Base-by-base conservation (phyloP, 2,888 invertebrate species). In the Horisme vitalbata region DNA sequence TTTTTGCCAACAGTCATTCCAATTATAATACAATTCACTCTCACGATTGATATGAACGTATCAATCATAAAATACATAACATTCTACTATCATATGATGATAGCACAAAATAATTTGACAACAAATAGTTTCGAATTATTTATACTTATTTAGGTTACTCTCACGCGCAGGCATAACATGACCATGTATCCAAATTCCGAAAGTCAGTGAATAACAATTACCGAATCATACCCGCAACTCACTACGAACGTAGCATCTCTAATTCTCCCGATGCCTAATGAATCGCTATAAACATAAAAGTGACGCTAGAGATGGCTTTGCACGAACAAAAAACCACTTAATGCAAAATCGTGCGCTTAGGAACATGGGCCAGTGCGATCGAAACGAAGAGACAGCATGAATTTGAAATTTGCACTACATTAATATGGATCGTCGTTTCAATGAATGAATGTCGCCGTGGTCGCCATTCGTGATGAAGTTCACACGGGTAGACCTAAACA, bases 391-490 rank as follows among this genome's bases (percentile, higher is more conserved):
- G 80, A 68, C 80, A 78, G 73, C 79, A 75, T 88, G 89, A 89
- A 89, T 89, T 85, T 76, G 78, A 89, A 89, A 87, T 89, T 86
- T 87, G 88, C 85, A 84, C 83, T 85, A 82, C 88, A 89, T 89
- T 87, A 88, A 87, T 88, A 89, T 89, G 87, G 85, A 88, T 87
- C 75, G 87, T 79, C 72, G 85, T 85, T 88, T 86, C 88, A 85
- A 87, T 89, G 89, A 89, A 89, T 87, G 88, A 85, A 84, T 83
- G 83, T 74, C 63, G 75, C 53, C 85, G 87, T 85, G 88, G 83
- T 80, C 75, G 83, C 84, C 86, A 88, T 89, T 76, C 84, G 71
- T 71, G 87, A 89, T 88, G 80, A 87, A 84, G 87, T 89, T 89
- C 88, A 86, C 88, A 89, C 88, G 88, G 79, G 81, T 83, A 73